Percentiles rank a stretch among this genome's conserved stretches.
phyloP scores from a whole-genome alignment of 1,140 invertebrate genomes.

The Solenopsis fugax region DNA sequence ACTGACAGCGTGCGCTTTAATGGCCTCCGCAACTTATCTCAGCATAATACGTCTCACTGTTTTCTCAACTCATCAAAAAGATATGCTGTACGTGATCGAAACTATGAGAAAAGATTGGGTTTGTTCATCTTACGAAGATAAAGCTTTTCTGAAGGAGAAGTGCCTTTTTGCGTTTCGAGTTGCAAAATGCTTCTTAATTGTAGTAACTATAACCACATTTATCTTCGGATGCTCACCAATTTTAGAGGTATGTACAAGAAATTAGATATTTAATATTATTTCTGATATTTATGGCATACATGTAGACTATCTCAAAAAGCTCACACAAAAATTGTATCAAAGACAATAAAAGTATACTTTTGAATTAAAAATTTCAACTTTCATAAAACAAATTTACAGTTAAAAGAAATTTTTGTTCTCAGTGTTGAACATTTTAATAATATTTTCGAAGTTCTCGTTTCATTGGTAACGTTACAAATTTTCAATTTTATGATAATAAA shows the following conservation, averaged over 20 bases:
- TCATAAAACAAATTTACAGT: neutral
- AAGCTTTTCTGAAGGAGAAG: conserved; percentile 68
- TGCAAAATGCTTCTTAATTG: conserved; percentile 76
- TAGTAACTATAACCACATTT: conserved; percentile 49
- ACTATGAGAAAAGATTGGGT: conserved; percentile 78
- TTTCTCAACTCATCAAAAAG: conserved; percentile 67
- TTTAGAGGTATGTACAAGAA: conserved; percentile 73
- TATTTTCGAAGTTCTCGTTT: neutral
- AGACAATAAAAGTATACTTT: neutral
- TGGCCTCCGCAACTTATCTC: conserved; percentile 69
- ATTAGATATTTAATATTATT: neutral
- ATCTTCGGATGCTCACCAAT: conserved; percentile 68
- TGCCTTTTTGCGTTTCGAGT: conserved; percentile 73
- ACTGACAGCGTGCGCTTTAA: conserved; percentile 75
- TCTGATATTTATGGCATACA: neutral
- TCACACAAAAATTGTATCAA: neutral
- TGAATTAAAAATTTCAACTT: neutral
- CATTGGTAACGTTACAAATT: conserved; percentile 1
- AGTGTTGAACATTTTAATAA: neutral
- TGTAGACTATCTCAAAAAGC: neutral
- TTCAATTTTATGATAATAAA: conserved; percentile 26
- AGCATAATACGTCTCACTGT: conserved; percentile 67
- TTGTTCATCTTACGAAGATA: conserved; percentile 63
- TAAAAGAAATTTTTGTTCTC: neutral
- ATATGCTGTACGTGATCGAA: conserved; percentile 75